Evolutionary conservation across 2,113 vertebrate genomes (phyloP).

Genomic region (Pogonocichla stellata): DNA sequence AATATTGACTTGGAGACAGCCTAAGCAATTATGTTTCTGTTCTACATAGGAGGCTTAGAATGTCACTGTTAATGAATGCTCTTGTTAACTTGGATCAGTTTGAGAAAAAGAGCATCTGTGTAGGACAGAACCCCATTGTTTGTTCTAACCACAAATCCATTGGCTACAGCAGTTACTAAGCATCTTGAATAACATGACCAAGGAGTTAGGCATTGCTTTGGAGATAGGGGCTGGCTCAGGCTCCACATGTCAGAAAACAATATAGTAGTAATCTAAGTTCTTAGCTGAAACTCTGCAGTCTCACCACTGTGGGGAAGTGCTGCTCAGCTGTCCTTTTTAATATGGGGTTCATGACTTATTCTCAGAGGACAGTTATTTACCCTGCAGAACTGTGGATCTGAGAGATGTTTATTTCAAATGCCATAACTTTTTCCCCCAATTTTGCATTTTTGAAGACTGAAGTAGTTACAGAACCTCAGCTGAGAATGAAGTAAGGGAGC

Average conservation of each 20-base stretch:
- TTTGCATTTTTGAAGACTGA: neutral
- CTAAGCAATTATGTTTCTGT: neutral
- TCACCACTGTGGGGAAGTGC: neutral
- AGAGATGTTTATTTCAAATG: neutral
- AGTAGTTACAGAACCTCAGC: neutral
- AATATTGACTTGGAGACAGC: neutral
- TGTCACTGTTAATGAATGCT: neutral
- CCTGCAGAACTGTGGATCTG: neutral
- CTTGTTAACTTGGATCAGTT: neutral
- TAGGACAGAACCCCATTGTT: constrained; percentile 37
- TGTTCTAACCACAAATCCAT: constrained; percentile 9
- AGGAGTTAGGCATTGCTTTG: neutral
- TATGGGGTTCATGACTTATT: neutral
- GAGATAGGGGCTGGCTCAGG: neutral
- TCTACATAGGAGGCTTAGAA: neutral
- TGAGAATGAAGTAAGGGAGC: neutral
- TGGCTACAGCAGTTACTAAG: constrained; percentile 15
- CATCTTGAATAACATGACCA: constrained; percentile 10
- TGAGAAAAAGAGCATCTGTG: constrained; percentile 16
- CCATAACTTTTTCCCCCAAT: neutral
- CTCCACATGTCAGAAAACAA: neutral
- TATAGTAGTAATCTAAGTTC: neutral
- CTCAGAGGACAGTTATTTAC: neutral
- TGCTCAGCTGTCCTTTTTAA: neutral
- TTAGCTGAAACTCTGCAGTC: neutral